Conservation (phyloP, 2,888 invertebrate genomes). For the Rhorus exstirpatorius region DNA sequence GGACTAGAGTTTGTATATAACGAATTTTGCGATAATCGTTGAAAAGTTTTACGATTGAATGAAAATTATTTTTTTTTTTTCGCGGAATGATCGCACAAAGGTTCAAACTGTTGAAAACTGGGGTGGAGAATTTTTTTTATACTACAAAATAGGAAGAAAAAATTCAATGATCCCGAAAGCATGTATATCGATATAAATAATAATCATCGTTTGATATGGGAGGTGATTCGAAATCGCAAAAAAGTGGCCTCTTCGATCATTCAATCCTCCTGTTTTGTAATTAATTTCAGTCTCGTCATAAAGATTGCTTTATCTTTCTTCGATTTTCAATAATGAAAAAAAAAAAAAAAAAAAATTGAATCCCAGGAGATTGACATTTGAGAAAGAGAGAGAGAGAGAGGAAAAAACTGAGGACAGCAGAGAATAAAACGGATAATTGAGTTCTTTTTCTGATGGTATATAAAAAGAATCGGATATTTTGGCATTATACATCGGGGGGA, state of each 20-base stretch:
- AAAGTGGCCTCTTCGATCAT: constrained; percentile 22
- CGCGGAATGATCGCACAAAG: too few relatives aligned
- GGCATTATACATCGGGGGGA: background rate
- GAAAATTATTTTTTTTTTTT: too few relatives aligned
- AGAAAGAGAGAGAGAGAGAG: background rate
- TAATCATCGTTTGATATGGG: too few relatives aligned
- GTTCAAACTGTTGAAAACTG: too few relatives aligned
- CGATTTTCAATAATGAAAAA: background rate
- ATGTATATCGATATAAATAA: too few relatives aligned
- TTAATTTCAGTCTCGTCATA: constrained; percentile 10
- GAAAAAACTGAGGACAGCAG: background rate
- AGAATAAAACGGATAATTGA: constrained; percentile 9
- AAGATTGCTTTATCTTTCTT: background rate
- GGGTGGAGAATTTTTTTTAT: too few relatives aligned
- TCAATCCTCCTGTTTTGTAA: background rate
- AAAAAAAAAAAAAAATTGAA: background rate
- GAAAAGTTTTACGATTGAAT: too few relatives aligned
- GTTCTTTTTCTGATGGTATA: background rate
- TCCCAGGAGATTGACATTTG: background rate
- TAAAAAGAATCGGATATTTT: background rate
- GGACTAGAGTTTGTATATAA: too few relatives aligned
- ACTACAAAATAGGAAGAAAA: too few relatives aligned
- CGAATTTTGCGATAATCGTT: too few relatives aligned
- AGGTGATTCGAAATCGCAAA: background rate
- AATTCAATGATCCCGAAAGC: too few relatives aligned